These are phyloP conservation scores for Aeoliscus strigatus DNA, from an alignment of 2,797 vertebrate species.

Conservation along the genomic window DNA sequence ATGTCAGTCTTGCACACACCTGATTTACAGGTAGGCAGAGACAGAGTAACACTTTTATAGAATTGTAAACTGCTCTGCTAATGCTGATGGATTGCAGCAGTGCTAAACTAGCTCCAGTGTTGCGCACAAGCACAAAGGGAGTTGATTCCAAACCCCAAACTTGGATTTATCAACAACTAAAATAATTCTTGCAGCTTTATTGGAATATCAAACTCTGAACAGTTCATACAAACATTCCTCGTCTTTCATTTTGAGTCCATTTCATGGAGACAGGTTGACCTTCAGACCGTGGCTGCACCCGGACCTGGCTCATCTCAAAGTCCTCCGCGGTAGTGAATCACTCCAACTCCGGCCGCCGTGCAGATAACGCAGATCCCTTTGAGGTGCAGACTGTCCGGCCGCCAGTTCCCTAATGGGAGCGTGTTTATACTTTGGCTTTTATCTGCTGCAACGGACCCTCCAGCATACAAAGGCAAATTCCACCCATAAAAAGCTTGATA, in stretches of 20 bases:
- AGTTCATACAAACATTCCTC: slow-evolving; percentile 29
- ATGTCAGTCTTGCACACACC: slow-evolving; percentile 41
- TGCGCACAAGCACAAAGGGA: slow-evolving; percentile 22
- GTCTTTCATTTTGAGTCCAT: slow-evolving; percentile 38
- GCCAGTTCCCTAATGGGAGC: slow-evolving; percentile 69
- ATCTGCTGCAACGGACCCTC: slow-evolving; percentile 55
- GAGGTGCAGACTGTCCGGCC: slow-evolving; percentile 57
- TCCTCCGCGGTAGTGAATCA: slow-evolving; percentile 53
- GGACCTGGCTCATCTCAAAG: slow-evolving; percentile 63
- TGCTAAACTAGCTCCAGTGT: slow-evolving; percentile 37
- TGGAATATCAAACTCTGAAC: too few relatives aligned
- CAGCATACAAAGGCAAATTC: slow-evolving; percentile 44
- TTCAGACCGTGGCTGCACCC: slow-evolving; percentile 31
- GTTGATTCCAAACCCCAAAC: slow-evolving; percentile 30
- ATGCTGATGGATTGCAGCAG: slow-evolving; percentile 54
- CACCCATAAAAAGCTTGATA: slow-evolving; percentile 39
- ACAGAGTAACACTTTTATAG: slow-evolving; percentile 59
- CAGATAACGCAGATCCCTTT: slow-evolving; percentile 68
- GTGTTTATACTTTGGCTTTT: slow-evolving; percentile 70
- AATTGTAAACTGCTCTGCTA: slow-evolving; percentile 48
- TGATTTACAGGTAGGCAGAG: slow-evolving; percentile 62
- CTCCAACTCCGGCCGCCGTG: slow-evolving; percentile 28
- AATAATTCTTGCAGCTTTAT: too few relatives aligned
- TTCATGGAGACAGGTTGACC: slow-evolving; percentile 63
- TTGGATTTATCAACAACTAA: too few relatives aligned